phyloP scores from a whole-genome alignment of 2,113 vertebrate species.

The Lipophrys pholis region DNA sequence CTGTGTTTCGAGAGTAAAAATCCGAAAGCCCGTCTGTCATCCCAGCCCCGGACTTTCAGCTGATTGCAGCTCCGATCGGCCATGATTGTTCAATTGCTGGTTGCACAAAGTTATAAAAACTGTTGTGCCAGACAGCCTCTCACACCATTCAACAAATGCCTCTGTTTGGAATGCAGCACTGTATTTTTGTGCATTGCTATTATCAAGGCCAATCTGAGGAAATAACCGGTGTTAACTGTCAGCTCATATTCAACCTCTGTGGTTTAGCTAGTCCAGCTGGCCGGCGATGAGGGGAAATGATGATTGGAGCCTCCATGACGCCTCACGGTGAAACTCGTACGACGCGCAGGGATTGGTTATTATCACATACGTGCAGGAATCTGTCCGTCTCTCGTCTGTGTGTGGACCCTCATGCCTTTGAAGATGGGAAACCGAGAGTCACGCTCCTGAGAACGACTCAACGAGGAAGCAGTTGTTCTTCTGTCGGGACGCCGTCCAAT shows the following conservation, averaged over 20 bases:
- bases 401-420: neutral
- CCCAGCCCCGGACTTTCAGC: neutral
- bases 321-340: neutral
- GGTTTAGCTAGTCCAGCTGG: neutral
- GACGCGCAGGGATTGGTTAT: neutral
- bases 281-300: neutral
- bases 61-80: neutral
- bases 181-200: neutral
- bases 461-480: constrained; percentile 1
- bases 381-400: neutral
- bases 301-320: neutral
- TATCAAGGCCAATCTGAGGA: neutral
- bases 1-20: too few relatives aligned
- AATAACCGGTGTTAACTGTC: neutral
- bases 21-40: too few relatives aligned
- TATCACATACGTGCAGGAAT: neutral
- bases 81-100: neutral
- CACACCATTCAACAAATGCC: neutral
- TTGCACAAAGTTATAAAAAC: neutral
- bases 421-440: neutral
- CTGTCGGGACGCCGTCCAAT: constrained; percentile 14
- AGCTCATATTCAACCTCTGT: neutral
- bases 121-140: neutral
- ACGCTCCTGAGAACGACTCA: neutral
- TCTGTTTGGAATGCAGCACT: neutral